These are phyloP conservation scores for Drosophila sechellia DNA, from an alignment of 1,140 invertebrate species.

Conservation along the genomic window DNA sequence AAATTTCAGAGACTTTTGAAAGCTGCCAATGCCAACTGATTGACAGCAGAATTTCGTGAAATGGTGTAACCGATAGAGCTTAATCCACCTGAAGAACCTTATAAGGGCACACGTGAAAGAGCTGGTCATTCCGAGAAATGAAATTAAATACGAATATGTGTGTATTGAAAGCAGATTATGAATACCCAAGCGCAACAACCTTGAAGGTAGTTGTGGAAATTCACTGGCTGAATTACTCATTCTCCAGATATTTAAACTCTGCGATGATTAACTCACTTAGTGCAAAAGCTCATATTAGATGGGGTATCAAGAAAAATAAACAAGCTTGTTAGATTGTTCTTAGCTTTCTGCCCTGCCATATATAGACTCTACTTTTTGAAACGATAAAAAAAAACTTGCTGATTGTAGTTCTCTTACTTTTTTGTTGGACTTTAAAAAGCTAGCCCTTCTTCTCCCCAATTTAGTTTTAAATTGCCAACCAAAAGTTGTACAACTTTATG, in stretches of 20 bases:
- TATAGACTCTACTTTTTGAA: no score
- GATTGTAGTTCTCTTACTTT: no score
- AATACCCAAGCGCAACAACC: slow-evolving; percentile 3
- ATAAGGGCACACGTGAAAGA: slow-evolving; percentile 23
- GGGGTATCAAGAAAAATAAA: not conserved
- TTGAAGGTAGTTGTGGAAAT: not conserved
- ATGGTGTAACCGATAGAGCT: slow-evolving; percentile 25
- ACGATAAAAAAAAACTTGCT: no score
- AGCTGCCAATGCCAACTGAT: slow-evolving; percentile 7
- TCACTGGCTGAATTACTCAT: slow-evolving; percentile 25
- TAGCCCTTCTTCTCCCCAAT: not conserved
- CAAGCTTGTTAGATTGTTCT: not conserved
- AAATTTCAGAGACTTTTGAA: slow-evolving; percentile 35
- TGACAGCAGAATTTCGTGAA: slow-evolving; percentile 34
- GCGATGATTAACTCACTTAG: slow-evolving; percentile 19
- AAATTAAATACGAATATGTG: slow-evolving; percentile 12
- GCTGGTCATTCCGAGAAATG: slow-evolving; percentile 10
- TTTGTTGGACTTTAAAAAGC: not conserved
- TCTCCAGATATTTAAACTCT: not conserved
- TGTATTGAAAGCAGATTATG: slow-evolving; percentile 23
- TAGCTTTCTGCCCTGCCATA: no score
- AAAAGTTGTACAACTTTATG: slow-evolving; percentile 1
- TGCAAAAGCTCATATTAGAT: not conserved
- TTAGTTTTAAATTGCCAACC: not conserved
- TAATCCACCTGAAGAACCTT: slow-evolving; percentile 17